Base-by-base conservation (phyloP, 2,113 vertebrate species). In the Seriola dumerili region DNA sequence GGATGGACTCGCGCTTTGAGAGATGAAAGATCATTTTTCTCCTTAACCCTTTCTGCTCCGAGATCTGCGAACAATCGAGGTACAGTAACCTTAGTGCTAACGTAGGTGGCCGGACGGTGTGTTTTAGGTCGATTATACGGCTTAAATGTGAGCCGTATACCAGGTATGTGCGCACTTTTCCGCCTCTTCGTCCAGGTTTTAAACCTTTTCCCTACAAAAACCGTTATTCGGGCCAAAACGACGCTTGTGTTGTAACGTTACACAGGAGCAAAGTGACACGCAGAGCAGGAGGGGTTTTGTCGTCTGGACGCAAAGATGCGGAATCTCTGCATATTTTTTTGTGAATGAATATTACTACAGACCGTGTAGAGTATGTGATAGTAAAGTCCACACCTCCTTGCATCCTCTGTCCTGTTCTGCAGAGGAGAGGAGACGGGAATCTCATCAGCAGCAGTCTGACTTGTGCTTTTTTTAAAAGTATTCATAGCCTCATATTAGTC, bases 1-100 rank as follows among this genome's bases (percentile, higher is more conserved):
- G 93, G 86, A 91, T 83, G 75, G 72, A 82, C 76, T 91, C 61
- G 21, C 71, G 92, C 88, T 92, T 86, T 92, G 81, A 92, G 90
- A 91, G 94, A 95, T 95, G 94, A 94, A 93, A 93, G 92, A 93
- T 93, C 80, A 83, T 94, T 93, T 93, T 93, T 80, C 78, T 81
- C 64, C 85, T 94, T 95, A 95, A 96, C 95, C 94, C 91, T 90
- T 95, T 93, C 84, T 69, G 73, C 89, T 72, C 94, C 88, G 83
- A 89, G 70, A 92, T 88, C 92, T 76, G 87, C 91, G 78, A 92
- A 93, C 93, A 93, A 93, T 91, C 91, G 93, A 95, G 94, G 94
- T 96, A 95, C 94, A 90, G 94, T 94, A 84, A 85, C 72, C 64
- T 77, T 52, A 17, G 54, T 63, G 69, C 19, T 62, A 42, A 23